Conservation (phyloP, 2,797 vertebrate genomes). For the Siniperca obscura region DNA sequence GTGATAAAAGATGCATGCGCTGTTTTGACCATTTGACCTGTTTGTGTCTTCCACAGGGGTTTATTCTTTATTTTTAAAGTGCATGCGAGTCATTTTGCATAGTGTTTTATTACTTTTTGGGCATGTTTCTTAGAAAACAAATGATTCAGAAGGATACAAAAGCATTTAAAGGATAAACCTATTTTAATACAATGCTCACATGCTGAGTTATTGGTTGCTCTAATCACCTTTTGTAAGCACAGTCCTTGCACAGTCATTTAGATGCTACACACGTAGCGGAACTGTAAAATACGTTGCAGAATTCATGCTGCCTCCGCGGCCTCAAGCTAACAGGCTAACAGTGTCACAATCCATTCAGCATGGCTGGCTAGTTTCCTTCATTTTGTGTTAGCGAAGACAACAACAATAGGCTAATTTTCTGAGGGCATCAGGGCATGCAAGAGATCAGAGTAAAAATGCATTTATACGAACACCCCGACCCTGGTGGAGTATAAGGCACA, state of each 20-base stretch:
- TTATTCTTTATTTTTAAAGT: constrained; percentile 25
- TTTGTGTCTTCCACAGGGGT: background rate
- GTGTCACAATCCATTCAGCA: no score
- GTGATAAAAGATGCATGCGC: constrained; percentile 52
- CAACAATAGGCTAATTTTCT: no score
- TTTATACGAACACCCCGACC: background rate
- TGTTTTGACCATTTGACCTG: constrained; percentile 22
- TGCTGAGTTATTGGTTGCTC: background rate
- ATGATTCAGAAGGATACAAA: background rate
- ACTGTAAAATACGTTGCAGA: no score
- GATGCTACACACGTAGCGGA: fast-evolving
- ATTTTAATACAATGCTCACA: background rate
- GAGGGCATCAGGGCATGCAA: background rate
- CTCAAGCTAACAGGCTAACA: background rate
- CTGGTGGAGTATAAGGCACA: background rate
- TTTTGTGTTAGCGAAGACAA: no score
- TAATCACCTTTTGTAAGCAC: no score
- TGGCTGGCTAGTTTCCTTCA: no score
- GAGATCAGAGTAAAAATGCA: background rate
- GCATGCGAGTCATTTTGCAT: constrained; percentile 47
- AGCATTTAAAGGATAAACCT: background rate
- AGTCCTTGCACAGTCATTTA: background rate
- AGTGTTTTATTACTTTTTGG: constrained; percentile 20
- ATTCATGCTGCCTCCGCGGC: background rate
- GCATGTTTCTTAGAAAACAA: constrained; percentile 47